These are phyloP conservation scores for Orthosia gracilis DNA, from an alignment of 2,888 invertebrate genomes.

Conservation along the genomic window DNA sequence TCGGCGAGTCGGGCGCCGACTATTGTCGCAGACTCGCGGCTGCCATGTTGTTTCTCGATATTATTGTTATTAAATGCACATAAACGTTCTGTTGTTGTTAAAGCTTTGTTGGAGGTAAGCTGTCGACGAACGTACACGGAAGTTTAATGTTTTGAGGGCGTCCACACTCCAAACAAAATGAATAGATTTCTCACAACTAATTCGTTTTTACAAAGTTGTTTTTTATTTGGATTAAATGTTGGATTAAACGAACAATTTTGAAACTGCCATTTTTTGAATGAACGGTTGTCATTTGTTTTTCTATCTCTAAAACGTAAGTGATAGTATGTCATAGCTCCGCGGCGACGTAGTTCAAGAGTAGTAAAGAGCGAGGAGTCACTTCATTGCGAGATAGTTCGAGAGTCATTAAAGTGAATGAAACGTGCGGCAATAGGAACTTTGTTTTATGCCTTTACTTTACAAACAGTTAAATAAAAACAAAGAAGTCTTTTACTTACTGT, in stretches of 20 bases:
- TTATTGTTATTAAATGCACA: slow-evolving; percentile 86
- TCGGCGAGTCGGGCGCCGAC: slow-evolving; percentile 78
- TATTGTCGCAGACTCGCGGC: slow-evolving; percentile 80
- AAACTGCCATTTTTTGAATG: slow-evolving; percentile 14
- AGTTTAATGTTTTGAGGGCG: slow-evolving; percentile 59
- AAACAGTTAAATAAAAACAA: slow-evolving; percentile 88
- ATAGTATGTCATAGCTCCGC: slow-evolving; percentile 35
- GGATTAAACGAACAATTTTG: slow-evolving; percentile 15
- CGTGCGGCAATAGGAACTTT: slow-evolving; percentile 87
- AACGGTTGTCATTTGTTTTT: slow-evolving; percentile 7
- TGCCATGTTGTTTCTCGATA: slow-evolving; percentile 81
- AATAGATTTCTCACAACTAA: slow-evolving; percentile 55
- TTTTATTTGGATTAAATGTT: slow-evolving; percentile 52
- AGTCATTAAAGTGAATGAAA: slow-evolving; percentile 89
- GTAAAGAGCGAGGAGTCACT: slow-evolving; percentile 75
- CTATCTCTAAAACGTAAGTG: slow-evolving; percentile 3
- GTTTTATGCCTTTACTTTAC: slow-evolving; percentile 87
- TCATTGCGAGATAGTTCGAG: slow-evolving; percentile 85
- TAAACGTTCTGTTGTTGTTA: slow-evolving; percentile 75
- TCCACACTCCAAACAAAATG: slow-evolving; percentile 51
- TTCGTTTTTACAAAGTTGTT: slow-evolving; percentile 50
- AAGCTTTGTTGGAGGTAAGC: slow-evolving; percentile 63
- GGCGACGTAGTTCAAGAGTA: slow-evolving; percentile 61
- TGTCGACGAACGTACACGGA: slow-evolving; percentile 44
- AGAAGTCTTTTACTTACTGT: slow-evolving; percentile 92